Percentiles rank a stretch among this genome's conserved stretches.
These are phyloP conservation scores for Temnothorax unifasciatus DNA, from an alignment of 2,888 invertebrate species.

Conservation along the genomic window DNA sequence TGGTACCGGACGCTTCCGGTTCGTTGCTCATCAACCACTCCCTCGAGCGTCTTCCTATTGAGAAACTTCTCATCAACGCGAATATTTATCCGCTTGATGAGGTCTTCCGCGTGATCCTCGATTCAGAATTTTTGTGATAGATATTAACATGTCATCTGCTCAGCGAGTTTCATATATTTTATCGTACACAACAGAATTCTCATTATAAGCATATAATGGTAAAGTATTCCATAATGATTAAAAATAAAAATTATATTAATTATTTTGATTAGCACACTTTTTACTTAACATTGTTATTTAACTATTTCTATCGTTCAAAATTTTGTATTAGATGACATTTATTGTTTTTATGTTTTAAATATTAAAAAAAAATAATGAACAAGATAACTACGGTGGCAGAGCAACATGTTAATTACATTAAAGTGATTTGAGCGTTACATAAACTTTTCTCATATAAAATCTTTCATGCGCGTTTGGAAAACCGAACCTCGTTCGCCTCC, in stretches of 20 bases:
- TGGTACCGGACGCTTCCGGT: slow-evolving; percentile 81
- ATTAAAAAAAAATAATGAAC: neutral
- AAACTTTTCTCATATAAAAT: neutral
- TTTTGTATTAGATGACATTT: neutral
- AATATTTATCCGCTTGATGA: neutral
- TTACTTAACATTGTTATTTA: neutral
- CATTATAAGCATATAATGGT: neutral
- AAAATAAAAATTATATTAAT: neutral
- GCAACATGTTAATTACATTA: slow-evolving; percentile 5
- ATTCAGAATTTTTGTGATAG: neutral
- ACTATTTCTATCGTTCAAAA: neutral
- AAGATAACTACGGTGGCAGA: neutral
- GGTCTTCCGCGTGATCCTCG: neutral
- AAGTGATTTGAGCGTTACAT: neutral
- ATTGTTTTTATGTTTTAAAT: neutral
- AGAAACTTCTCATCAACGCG: slow-evolving; percentile 23
- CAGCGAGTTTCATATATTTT: neutral
- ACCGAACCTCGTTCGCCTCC: slow-evolving; percentile 83
- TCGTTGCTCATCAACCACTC: slow-evolving; percentile 83
- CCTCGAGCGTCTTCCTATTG: slow-evolving; percentile 81
- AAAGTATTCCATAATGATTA: neutral
- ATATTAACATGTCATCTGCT: neutral
- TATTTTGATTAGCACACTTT: neutral
- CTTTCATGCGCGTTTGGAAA: neutral
- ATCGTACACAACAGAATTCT: neutral